phyloP scores from a whole-genome alignment of 2,797 vertebrate species.

The Gymnocypris eckloni region DNA sequence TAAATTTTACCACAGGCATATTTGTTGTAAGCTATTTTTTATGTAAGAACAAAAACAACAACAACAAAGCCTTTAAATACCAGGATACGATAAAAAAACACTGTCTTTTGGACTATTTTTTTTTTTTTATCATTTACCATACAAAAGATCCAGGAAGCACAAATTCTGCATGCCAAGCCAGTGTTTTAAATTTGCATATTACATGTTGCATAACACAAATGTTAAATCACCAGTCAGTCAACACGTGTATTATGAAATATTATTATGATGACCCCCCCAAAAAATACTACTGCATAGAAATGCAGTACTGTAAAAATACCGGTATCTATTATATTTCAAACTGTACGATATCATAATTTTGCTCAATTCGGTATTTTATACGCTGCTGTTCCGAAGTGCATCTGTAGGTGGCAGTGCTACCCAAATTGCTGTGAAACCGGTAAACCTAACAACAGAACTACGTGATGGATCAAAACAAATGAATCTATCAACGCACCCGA shows the following conservation, averaged over 20 bases:
- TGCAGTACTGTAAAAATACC: too few relatives aligned
- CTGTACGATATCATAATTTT: too few relatives aligned
- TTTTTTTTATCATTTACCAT: not conserved
- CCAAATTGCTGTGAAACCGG: too few relatives aligned
- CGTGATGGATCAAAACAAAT: too few relatives aligned
- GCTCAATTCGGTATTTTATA: too few relatives aligned
- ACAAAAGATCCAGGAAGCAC: not conserved
- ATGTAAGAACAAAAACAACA: not conserved
- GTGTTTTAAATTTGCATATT: not conserved
- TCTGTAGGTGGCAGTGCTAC: too few relatives aligned
- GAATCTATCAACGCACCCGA: too few relatives aligned
- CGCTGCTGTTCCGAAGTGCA: too few relatives aligned
- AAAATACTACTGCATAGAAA: not conserved
- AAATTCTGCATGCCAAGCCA: not conserved
- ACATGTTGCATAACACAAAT: not conserved
- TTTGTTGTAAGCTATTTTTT: not conserved
- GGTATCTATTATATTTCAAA: too few relatives aligned
- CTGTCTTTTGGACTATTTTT: not conserved
- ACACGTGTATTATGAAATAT: not conserved
- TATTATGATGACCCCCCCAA: not conserved
- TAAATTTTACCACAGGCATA: not conserved
- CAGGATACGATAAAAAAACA: not conserved
- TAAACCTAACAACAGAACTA: too few relatives aligned
- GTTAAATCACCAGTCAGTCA: not conserved
- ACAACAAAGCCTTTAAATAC: not conserved